Base-by-base conservation (phyloP, 2,797 vertebrate genomes). In the Diglossa cyanea region DNA sequence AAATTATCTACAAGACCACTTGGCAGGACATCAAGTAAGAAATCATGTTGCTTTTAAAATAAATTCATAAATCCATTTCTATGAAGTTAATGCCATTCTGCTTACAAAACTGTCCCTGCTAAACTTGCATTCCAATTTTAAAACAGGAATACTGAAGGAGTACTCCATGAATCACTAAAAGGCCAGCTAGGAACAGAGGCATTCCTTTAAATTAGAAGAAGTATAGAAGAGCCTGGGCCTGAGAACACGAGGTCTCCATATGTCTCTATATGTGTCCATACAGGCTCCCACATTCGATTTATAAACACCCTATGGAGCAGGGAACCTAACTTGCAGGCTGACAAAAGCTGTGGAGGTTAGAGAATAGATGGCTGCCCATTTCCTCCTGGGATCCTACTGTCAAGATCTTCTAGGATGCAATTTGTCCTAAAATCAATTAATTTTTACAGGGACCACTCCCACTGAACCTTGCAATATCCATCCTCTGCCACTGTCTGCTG, bases 381-480 rank as follows among this genome's bases (percentile, higher is more conserved):
- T 96, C 95, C 96, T 96, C 93, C 65, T 78, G 88, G 85, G 95
- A 96, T 92, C 81, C 71, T 80, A 96, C 96, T 96, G 94, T 92
- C 94, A 95, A 90, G 86, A 90, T 94, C 94, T 95, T 95, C 88
- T 90, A 92, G 88, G 96, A 78, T 86, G 94, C 74, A 94, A 94
- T 96, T 94, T 83, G 81, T 97, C 82, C 86, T 91, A 96, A 96
- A 97, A 97, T 97, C 96, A 97, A 97, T 97, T 97, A 97, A 96
- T 96, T 81, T 96, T 96, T 97, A 90, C 94, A 96, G 87, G 84
- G 89, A 91, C 94, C 93, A 73, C 79, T 97, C 93, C 94, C 4
- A 3, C 72, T 97, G 96, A 97, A 96, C 96, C 96, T 92, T 97
- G 93, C 73, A 83, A 94, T 96, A 96, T 97, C 85, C 96, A 96